Base-by-base conservation (phyloP, 1,140 invertebrate genomes). In the Pseudomyrmex concolor region DNA sequence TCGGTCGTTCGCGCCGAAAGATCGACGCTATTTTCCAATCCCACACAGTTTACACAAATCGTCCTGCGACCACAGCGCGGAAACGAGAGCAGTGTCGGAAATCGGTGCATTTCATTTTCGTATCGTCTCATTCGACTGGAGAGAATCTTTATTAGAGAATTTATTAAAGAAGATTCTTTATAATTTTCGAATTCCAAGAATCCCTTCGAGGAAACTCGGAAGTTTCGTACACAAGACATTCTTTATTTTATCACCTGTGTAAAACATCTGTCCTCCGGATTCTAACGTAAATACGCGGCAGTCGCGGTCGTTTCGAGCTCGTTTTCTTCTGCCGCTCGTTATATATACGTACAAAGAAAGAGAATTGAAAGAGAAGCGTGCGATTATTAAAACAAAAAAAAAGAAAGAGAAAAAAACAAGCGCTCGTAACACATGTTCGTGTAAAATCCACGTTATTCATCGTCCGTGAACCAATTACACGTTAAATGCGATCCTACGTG, bases 401-500 rank as follows among this genome's bases (percentile, higher is more conserved):
- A 25, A 25, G 25, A 15, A 1, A 22, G 17, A n/a, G n/a, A 60
- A 60, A 60, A 19, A 48, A n/a, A 10, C 17, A 60, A 12, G 3
- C n/a, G 10, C n/a, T 34, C 34, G 3, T 10, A 34, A 34, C 34
- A 34, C 34, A 34, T 7, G 34, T 48, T 7, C 25, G 13, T 2
- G 13, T 64, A 78, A 70, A 78, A 78, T 68, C 34, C 43, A 15
- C 34, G 13, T 68, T 78, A 48, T 71, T 60, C 19, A 55, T 70
- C 76, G 34, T 77, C 25, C 76, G 17, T 78, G 51, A 78, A 68
- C 76, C 76, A 80, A 80, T 80, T 80, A 70, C 54, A 60, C 66
- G 64, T 80, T 70, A 80, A 80, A 80, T 59, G 66, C 67, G 19
- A 45, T 70, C 43, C 76, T 78, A 80, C 76, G 66, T 80, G 76